Evolutionary conservation across 2,888 invertebrate species (phyloP).

Genomic region (Thereva unica): DNA sequence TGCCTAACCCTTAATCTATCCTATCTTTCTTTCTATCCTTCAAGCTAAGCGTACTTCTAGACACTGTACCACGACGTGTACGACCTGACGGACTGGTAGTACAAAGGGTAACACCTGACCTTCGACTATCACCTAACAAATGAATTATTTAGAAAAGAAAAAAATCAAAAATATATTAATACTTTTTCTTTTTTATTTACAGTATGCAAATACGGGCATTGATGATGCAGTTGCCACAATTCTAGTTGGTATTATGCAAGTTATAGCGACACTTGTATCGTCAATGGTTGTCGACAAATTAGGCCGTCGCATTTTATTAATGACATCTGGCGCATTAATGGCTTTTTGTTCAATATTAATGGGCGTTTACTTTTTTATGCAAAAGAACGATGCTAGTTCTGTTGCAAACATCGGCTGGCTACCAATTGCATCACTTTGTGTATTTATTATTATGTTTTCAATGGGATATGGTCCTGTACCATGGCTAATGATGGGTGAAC

Average conservation of each 20-base stretch:
- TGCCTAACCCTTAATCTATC: no score
- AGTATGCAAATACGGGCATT: conserved; percentile 58
- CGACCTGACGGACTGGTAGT: no score
- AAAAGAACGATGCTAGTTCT: conserved; percentile 50
- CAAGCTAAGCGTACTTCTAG: no score
- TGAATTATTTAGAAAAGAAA: not conserved
- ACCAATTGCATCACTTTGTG: conserved; percentile 72
- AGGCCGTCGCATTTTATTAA: conserved; percentile 76
- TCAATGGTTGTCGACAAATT: conserved; percentile 78
- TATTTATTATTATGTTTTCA: conserved; percentile 81
- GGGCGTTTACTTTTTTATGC: conserved; percentile 69
- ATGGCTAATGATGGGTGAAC: conserved; percentile 74
- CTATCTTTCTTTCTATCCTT: no score
- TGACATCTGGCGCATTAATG: conserved; percentile 73
- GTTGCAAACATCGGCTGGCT: conserved; percentile 70
- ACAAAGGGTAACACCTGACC: not conserved
- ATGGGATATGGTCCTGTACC: conserved; percentile 87
- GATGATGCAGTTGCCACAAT: conserved; percentile 69
- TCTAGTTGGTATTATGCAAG: conserved; percentile 82
- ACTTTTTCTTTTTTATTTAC: conserved; percentile 9
- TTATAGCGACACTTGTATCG: conserved; percentile 68
- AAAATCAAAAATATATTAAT: not conserved
- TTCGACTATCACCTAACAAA: not conserved
- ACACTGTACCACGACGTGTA: no score
- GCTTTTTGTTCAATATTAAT: conserved; percentile 70